Base-by-base conservation (phyloP, 2,113 vertebrate species). In the Pterophyllum scalare region DNA sequence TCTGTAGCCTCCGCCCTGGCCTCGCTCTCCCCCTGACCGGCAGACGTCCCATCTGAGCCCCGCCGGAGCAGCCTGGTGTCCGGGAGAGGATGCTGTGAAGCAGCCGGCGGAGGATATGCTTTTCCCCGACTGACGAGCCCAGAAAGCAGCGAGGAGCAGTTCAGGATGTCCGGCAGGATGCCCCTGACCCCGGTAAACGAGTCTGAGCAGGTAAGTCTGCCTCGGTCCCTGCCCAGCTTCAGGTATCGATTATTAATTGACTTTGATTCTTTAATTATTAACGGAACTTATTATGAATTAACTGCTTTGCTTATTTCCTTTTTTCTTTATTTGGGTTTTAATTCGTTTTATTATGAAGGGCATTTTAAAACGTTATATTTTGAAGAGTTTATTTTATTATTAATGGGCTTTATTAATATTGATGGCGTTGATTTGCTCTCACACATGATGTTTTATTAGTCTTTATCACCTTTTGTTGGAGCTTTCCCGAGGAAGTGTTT, bases 171-270 rank as follows among this genome's bases (percentile, higher is more conserved):
- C 67, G 79, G 83, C 60, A 88, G 81, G 79, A 89, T 28, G 88
- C 85, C 83, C 13, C 85, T 91, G 85, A 86, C 90, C 75, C 85
- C 90, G 61, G 85, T 91, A 11, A 89, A 78, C 83, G 90, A 89
- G 67, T 28, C 87, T 17, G 90, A 91, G 11, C 82, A 85, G 80
- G 85, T 91, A 5, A 64, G 83, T 64, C 56, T 3, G n/a, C n/a
- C n/a, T n/a, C n/a, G n/a, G n/a, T n/a, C n/a, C n/a, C n/a, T n/a
- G 74, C 7, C 2, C 11, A 4, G 64, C 0, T 9, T 13, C 10
- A 10, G 4, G 3, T 59, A 72, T 59, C 38, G 56, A 77, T 80
- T 9, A 76, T 22, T 15, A 15, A 52, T 46, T 9, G 2, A 43
- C 40, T 43, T 26, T 22, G 14, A 19, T 22, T n/a, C 40, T 11